Evolutionary conservation across 1,140 invertebrate species (phyloP).

Genomic region (Drosophila micromelanica): DNA sequence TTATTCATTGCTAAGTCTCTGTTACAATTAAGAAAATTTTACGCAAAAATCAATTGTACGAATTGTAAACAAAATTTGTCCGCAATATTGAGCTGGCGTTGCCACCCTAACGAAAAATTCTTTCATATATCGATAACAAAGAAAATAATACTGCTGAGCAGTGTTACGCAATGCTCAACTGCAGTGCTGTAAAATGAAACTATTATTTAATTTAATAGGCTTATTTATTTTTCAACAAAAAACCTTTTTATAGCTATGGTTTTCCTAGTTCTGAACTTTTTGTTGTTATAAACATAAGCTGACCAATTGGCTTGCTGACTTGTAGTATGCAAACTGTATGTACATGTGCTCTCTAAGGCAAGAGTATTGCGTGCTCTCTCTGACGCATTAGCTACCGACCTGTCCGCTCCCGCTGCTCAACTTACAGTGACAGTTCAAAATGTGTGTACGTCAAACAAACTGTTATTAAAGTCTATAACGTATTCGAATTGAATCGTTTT

Average conservation of each 20-base stretch:
- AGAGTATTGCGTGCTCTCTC: constrained; percentile 47
- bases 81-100: constrained; percentile 16
- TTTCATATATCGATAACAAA: constrained; percentile 7
- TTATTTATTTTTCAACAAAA: constrained; percentile 1
- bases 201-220: background rate
- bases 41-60: constrained; percentile 17
- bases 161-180: constrained; percentile 1
- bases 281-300: background rate
- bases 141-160: background rate
- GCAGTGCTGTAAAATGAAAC: background rate
- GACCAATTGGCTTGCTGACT: background rate
- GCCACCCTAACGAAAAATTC: constrained; percentile 1
- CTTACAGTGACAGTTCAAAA: constrained; percentile 26
- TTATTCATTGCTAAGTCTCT: constrained; percentile 15
- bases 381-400: constrained; percentile 24
- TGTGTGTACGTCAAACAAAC: constrained; percentile 3
- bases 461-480: background rate
- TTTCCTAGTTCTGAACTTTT: background rate
- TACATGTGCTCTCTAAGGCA: constrained; percentile 16
- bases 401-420: constrained; percentile 25
- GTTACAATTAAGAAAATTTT: background rate
- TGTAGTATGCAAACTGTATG: constrained; percentile 21
- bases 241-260: background rate
- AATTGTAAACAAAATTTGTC: constrained; percentile 40
- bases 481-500: background rate